Evolutionary conservation across 2,888 invertebrate species (phyloP).

Genomic region (Nymphalis urticae): DNA sequence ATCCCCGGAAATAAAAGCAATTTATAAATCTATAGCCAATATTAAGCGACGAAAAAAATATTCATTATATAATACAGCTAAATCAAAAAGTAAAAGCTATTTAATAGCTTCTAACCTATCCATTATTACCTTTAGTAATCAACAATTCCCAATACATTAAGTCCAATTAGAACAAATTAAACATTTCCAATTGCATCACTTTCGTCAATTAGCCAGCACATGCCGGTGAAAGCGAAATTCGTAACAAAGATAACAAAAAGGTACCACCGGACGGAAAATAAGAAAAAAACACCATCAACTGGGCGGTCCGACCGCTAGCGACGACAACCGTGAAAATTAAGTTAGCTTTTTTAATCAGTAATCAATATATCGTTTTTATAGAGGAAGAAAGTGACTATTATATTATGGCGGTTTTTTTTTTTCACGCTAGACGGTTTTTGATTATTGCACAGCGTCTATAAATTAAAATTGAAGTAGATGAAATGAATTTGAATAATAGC

Average conservation of each 20-base stretch:
- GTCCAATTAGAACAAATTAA: constrained; percentile 30
- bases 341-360: constrained; percentile 65
- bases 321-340: constrained; percentile 70
- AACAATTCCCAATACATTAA: constrained; percentile 4
- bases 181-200: constrained; percentile 32
- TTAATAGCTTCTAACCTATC: neutral
- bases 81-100: constrained; percentile 7
- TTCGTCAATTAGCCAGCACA: constrained; percentile 47
- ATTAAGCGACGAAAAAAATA: too few relatives aligned
- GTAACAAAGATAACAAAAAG: constrained; percentile 45
- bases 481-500: constrained; percentile 34
- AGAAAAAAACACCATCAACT: constrained; percentile 33
- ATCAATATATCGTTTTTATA: constrained; percentile 53
- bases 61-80: neutral
- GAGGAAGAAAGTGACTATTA: constrained; percentile 70
- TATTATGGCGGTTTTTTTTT: constrained; percentile 55
- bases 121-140: constrained; percentile 5
- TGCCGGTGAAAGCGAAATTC: constrained; percentile 69
- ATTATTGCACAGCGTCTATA: constrained; percentile 24
- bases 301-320: constrained; percentile 30
- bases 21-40: too few relatives aligned
- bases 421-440: constrained; percentile 12
- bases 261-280: constrained; percentile 14
- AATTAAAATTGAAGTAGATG: constrained; percentile 27
- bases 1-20: too few relatives aligned